Conservation (phyloP, 2,888 invertebrate species). For the Drosophila niveifrons region DNA sequence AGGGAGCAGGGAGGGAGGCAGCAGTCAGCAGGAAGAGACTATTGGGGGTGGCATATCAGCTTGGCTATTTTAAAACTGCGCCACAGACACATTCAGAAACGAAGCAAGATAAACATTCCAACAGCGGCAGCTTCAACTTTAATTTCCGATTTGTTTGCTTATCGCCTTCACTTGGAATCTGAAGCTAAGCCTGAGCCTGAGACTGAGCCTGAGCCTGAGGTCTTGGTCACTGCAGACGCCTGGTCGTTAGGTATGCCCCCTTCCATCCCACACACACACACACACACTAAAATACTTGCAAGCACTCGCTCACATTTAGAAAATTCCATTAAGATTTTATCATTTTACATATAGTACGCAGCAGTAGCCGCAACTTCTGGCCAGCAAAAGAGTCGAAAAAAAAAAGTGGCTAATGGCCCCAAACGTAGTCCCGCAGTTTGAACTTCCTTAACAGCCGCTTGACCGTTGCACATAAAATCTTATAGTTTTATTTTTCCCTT, state of each 20-base stretch:
- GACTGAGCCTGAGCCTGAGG: not conserved
- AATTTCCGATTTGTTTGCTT: conserved; percentile 79
- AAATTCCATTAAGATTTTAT: conserved; percentile 81
- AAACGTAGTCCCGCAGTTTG: conserved; percentile 59
- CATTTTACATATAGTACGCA: conserved; percentile 72
- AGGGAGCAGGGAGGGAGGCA: not conserved
- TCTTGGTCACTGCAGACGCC: conserved; percentile 40
- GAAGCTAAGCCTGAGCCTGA: not conserved
- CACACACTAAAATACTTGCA: not conserved
- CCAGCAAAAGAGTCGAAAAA: not conserved
- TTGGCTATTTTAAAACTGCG: conserved; percentile 63
- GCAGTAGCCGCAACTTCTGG: conserved; percentile 31
- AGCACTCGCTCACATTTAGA: conserved; percentile 38
- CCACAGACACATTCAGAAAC: conserved; percentile 28
- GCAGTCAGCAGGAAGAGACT: conserved; percentile 26
- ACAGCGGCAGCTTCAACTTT: conserved; percentile 67
- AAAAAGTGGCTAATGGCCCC: conserved; percentile 64
- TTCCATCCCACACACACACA: conserved; percentile 7
- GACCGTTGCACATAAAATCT: conserved; percentile 78
- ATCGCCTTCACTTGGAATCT: conserved; percentile 49
- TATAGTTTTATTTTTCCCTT: conserved; percentile 65
- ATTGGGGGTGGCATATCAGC: conserved; percentile 36
- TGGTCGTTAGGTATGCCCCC: conserved; percentile 35
- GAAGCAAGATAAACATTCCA: conserved; percentile 54
- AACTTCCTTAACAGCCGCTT: conserved; percentile 68